These are phyloP conservation scores for Blennius ocellaris DNA, from an alignment of 2,113 vertebrate genomes.

Conservation along the genomic window DNA sequence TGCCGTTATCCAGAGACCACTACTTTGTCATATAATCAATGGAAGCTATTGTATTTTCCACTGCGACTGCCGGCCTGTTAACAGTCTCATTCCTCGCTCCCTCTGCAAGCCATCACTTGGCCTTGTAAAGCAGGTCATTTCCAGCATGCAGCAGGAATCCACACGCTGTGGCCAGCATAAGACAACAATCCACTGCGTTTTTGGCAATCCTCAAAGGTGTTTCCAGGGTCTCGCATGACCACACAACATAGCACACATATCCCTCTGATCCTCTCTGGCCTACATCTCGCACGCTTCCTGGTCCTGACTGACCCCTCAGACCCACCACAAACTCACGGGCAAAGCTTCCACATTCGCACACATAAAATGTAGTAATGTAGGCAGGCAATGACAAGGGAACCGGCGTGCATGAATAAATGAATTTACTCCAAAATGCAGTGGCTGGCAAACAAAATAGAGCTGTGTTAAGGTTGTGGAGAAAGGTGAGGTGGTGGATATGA, in stretches of 20 bases:
- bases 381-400: background rate
- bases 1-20: conserved; percentile 22
- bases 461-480: conserved; percentile 1
- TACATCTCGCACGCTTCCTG: conserved; percentile 41
- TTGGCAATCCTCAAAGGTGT: conserved; percentile 51
- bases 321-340: conserved; percentile 47
- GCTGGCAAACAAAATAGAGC: conserved; percentile 16
- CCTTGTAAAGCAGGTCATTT: conserved; percentile 58
- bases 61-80: conserved; percentile 32
- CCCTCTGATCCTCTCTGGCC: conserved; percentile 55
- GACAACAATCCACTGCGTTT: conserved; percentile 60
- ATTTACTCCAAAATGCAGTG: conserved; percentile 8
- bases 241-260: conserved; percentile 62
- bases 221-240: conserved; percentile 63
- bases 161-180: conserved; percentile 56
- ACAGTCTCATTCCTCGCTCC: conserved; percentile 34
- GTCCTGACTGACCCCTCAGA: conserved; percentile 48
- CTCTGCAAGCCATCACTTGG: conserved; percentile 59
- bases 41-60: conserved; percentile 58
- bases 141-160: conserved; percentile 47
- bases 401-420: conserved; percentile 13
- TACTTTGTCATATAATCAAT: conserved; percentile 28
- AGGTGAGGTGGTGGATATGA: conserved; percentile 3
- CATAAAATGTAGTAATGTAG: conserved; percentile 7
- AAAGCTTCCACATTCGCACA: background rate